phyloP scores from a whole-genome alignment of 2,797 vertebrate species.

The Hyperoplus lanceolatus region DNA sequence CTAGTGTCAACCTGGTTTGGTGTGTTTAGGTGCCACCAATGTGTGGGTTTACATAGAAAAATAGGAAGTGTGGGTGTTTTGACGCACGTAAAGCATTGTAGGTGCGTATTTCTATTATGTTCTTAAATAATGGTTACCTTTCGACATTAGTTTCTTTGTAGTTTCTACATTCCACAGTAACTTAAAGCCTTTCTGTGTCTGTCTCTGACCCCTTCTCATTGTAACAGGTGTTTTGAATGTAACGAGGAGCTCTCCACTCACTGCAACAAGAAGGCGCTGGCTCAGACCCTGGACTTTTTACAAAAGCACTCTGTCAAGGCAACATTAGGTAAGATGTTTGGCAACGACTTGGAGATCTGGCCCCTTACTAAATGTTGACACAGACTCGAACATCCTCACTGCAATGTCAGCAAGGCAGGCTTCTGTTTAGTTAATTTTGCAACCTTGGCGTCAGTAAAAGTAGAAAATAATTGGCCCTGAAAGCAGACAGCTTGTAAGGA shows the following conservation, averaged over 20 bases:
- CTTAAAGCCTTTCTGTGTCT: slow-evolving; percentile 31
- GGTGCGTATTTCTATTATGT: background rate
- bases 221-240: slow-evolving; percentile 97
- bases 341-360: slow-evolving; percentile 13
- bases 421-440: slow-evolving; percentile 5
- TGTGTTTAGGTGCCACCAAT: background rate
- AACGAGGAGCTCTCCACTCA: slow-evolving; percentile 96
- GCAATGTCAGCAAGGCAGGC: slow-evolving; percentile 19
- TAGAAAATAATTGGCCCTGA: slow-evolving; percentile 7
- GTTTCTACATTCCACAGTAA: slow-evolving; percentile 12
- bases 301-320: slow-evolving; percentile 94
- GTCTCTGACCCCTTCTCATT: slow-evolving; percentile 33
- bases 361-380: slow-evolving; percentile 19
- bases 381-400: background rate
- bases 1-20: background rate
- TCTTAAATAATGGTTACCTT: slow-evolving; percentile 25
- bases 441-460: background rate
- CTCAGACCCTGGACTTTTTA: slow-evolving; percentile 96
- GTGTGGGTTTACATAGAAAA: slow-evolving; percentile 14
- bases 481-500: background rate
- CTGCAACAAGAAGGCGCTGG: slow-evolving; percentile 97
- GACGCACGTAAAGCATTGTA: background rate
- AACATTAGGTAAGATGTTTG: slow-evolving; percentile 88
- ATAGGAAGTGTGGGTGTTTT: background rate
- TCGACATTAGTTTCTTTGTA: slow-evolving; percentile 13